Base-by-base conservation (phyloP, 1,140 invertebrate genomes). In the Macrobrachium nipponense region DNA sequence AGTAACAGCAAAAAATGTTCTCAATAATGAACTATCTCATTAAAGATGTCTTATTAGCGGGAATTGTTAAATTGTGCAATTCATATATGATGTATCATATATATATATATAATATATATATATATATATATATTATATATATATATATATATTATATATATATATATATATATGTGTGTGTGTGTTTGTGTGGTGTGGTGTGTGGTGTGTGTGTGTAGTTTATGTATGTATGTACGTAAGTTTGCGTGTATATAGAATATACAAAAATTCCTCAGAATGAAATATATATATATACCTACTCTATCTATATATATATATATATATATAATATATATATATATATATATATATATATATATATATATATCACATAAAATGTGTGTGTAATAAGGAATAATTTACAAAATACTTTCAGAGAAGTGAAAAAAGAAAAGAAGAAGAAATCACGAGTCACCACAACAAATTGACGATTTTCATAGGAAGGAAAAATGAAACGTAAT, bases 231-330 rank as follows among this genome's bases (percentile, higher is more conserved):
- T 44, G 20, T 43, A 75, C 36, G 20, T 27, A 75, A 1, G 17
- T 75, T 58, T 75, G 36, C 43, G 43, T 75, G 20, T 75, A 75
- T 75, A 75, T 43, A n/a, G n/a, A n/a, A n/a, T n/a, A n/a, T n/a
- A n/a, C n/a, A n/a, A n/a, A n/a, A n/a, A n/a, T n/a, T n/a, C n/a
- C n/a, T n/a, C n/a, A n/a, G n/a, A n/a, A n/a, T 23, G 8, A 75
- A 58, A 75, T 75, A 75, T 75, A 75, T 43, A 75, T 75, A 75
- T 75, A 75, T 75, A 75, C n/a, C n/a, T n/a, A n/a, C n/a, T n/a
- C n/a, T 75, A 75, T 43, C 8, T 75, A 75, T 27, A 75, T 75
- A 75, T 27, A 75, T 44, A 75, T 36, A 75, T 75, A 75, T 75
- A 75, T 43, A 75, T 75, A 75, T 75, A 75, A 27, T 66, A 44